These are phyloP conservation scores for Pipa parva DNA, from an alignment of 2,113 vertebrate species.

Conservation along the genomic window DNA sequence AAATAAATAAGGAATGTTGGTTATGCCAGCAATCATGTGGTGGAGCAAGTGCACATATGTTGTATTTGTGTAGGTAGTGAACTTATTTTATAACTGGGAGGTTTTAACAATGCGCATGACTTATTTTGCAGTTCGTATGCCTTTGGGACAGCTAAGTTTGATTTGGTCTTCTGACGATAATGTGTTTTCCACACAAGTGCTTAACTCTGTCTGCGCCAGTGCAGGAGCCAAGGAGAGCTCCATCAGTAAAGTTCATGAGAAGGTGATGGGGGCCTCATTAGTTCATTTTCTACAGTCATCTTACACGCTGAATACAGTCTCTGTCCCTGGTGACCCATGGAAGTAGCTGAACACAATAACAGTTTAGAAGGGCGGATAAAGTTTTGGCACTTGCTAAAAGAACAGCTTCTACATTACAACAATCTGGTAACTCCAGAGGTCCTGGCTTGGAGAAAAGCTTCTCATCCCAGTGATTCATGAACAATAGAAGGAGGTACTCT, in stretches of 20 bases:
- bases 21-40: too few species aligned
- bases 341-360: constrained; percentile 27
- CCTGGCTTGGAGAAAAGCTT: constrained; percentile 8
- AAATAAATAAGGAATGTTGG: too few species aligned
- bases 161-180: constrained; percentile 17
- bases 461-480: constrained; percentile 28
- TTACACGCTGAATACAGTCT: constrained; percentile 6
- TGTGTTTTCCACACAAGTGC: constrained; percentile 21
- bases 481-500: constrained; percentile 5
- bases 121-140: neutral
- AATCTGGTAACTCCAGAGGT: constrained; percentile 21
- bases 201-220: constrained; percentile 23
- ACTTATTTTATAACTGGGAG: neutral
- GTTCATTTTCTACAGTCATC: constrained; percentile 5
- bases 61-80: neutral
- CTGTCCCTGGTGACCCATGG: constrained; percentile 9
- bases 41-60: neutral
- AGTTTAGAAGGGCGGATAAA: constrained; percentile 27
- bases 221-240: neutral
- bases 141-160: neutral
- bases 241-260: constrained; percentile 16
- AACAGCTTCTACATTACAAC: constrained; percentile 27
- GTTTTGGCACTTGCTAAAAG: constrained; percentile 25
- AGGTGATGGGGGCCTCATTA: constrained; percentile 5
- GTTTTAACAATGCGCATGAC: neutral